Conservation (phyloP, 2,113 vertebrate genomes). For the Morone saxatilis region DNA sequence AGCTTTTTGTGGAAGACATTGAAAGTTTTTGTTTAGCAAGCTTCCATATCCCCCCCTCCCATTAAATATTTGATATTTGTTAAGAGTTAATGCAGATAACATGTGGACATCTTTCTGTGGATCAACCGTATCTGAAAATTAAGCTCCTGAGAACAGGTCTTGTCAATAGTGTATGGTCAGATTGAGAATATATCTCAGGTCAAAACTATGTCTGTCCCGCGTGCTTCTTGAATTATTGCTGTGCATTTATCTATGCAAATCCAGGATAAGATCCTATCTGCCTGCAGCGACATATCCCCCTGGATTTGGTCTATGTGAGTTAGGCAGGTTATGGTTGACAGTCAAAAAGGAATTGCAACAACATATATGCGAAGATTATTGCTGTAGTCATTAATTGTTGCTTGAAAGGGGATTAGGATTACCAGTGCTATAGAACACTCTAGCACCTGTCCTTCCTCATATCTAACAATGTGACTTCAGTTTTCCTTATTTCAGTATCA, state of each 20-base stretch:
- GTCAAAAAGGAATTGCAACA: slow-evolving; percentile 73
- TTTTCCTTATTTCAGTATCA: slow-evolving; percentile 74
- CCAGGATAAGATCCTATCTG: slow-evolving; percentile 82
- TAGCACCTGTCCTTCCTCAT: slow-evolving; percentile 77
- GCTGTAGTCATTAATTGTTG: slow-evolving; percentile 82
- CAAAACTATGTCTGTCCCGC: slow-evolving; percentile 45
- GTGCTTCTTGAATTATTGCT: slow-evolving; percentile 69
- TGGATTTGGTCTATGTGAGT: slow-evolving; percentile 72
- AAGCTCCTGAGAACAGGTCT: slow-evolving; percentile 39
- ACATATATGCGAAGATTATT: slow-evolving; percentile 79
- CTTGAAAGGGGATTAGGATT: slow-evolving; percentile 80
- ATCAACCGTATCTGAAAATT: slow-evolving; percentile 38
- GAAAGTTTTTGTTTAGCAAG: slow-evolving; percentile 69
- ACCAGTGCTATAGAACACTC: slow-evolving; percentile 68
- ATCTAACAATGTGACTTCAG: slow-evolving; percentile 71
- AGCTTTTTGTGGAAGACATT: slow-evolving; percentile 76
- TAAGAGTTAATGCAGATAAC: slow-evolving; percentile 41
- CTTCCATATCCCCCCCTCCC: slow-evolving; percentile 14
- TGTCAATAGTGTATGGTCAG: slow-evolving; percentile 55
- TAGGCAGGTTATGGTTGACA: slow-evolving; percentile 76
- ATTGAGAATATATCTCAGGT: slow-evolving; percentile 65
- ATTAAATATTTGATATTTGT: slow-evolving; percentile 42
- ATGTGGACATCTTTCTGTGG: slow-evolving; percentile 28
- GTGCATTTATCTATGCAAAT: slow-evolving; percentile 81
- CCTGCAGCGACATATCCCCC: slow-evolving; percentile 71